phyloP scores from a whole-genome alignment of 1,140 invertebrate species.

The Aricia agestis region DNA sequence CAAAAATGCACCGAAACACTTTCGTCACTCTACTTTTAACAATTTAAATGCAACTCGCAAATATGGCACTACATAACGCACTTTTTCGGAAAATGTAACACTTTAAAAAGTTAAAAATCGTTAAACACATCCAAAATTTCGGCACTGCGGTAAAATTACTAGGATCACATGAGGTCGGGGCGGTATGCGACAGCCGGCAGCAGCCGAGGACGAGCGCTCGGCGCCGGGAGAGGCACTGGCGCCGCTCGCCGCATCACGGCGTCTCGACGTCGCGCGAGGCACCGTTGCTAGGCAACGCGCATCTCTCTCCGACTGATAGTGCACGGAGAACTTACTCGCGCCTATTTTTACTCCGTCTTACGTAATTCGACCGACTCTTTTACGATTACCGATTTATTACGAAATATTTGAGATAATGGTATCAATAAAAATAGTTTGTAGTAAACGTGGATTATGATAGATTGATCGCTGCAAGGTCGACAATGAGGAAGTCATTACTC shows the following conservation, averaged over 20 bases:
- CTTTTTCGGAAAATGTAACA: neutral
- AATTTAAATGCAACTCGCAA: neutral
- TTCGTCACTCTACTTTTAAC: neutral
- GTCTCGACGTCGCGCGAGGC: conserved; percentile 40
- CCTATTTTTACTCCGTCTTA: neutral
- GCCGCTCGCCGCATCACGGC: conserved; percentile 42
- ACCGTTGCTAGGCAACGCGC: conserved; percentile 39
- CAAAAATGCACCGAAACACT: neutral
- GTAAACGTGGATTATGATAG: no score
- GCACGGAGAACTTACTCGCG: neutral
- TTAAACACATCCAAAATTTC: neutral
- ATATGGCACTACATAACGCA: conserved; percentile 8
- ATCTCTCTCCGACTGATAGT: conserved; percentile 24
- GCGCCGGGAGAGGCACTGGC: conserved; percentile 45
- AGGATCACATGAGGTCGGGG: conserved; percentile 1
- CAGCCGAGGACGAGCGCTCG: conserved; percentile 29
- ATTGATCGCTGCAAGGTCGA: no score
- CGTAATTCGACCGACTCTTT: neutral
- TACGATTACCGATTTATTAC: no score
- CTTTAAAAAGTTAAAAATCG: conserved; percentile 5
- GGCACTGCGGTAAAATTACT: conserved; percentile 17
- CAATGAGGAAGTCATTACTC: no score
- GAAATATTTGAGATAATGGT: no score
- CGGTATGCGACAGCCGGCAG: neutral
- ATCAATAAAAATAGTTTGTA: no score